Evolutionary conservation across 2,797 vertebrate genomes (phyloP), one percentile per base, ranked within the genome.

Genomic region (Glyptemys insculpta): DNA sequence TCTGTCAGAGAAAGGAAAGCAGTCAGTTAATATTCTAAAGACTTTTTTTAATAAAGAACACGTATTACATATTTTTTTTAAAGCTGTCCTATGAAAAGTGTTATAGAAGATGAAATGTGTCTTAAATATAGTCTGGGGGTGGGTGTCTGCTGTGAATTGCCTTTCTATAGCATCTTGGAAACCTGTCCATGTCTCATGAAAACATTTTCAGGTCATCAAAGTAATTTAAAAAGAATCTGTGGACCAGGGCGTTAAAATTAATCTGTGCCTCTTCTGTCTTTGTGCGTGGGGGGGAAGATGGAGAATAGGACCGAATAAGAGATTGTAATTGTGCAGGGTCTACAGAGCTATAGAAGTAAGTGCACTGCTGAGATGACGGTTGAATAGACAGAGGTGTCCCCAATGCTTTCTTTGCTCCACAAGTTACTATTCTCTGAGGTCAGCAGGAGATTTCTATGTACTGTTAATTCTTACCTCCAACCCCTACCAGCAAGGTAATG

Each of bases 1-100:
- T 92, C 49, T 91, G 59, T 65, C 79, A 90, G 82, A 90, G 85
- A 89, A 72, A 62, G 15, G 90, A 79, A 92, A 79, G 49, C 53
- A 85, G 81, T 47, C 15, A 83, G 53, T 87, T 79, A 81, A 21
- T 16, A 27, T 56, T 74, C 14, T 41, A 19, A n/a, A 49, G 16
- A 16, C 50, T 34, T 65, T 94, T 74, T 88, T 52, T 56, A 76
- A 1, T n/a, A 52, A 82, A 83, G 65, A 65, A 56, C 44, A 53
- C 47, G 44, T 12, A 8, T 41, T 54, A 85, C n/a, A 18, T 90
- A 37, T 81, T 23, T 47, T 11, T 52, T 89, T 91, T 93, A 68
- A 94, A 81, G 54, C 41, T 91, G 37, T 81, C 57, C 89, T 80
- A 5, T 82, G 91, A 59, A 49, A 91, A 25, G 21, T 80, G 15